Evolutionary conservation across 2,888 invertebrate genomes (phyloP).

Genomic region (Coelogynopora nodosa): DNA sequence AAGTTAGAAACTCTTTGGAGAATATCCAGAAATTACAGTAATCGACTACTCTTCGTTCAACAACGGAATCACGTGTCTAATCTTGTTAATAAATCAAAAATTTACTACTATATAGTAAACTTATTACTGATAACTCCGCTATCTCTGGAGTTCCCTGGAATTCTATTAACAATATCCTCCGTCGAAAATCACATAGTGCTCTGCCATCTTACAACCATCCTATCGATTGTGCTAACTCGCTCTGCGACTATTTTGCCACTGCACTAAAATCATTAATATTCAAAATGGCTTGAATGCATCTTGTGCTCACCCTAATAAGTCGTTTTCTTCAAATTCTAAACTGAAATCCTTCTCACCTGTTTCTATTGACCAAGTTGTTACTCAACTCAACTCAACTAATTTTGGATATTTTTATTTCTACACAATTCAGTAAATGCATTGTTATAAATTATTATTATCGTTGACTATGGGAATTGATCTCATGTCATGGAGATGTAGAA

Average conservation of each 20-base stretch:
- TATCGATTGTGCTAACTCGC: conserved; percentile 19
- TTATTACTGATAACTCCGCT: neutral
- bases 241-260: neutral
- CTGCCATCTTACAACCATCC: conserved; percentile 9
- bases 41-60: conserved; percentile 9
- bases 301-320: neutral
- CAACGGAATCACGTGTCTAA: conserved; percentile 18
- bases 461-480: no score
- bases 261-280: neutral
- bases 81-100: conserved; percentile 17
- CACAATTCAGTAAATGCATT: no score
- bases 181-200: conserved; percentile 12
- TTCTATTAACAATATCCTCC: conserved; percentile 21
- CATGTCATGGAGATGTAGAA: no score
- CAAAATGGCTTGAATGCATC: neutral
- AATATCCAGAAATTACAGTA: neutral
- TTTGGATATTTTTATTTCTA: no score
- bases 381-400: neutral
- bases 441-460: no score
- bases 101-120: conserved; percentile 13
- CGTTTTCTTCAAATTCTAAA: neutral
- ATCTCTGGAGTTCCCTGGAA: neutral
- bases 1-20: neutral
- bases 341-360: conserved; percentile 11
- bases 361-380: neutral